These are phyloP conservation scores for Myocastor coypus DNA, from an alignment of 2,113 vertebrate genomes.

Conservation along the genomic window DNA sequence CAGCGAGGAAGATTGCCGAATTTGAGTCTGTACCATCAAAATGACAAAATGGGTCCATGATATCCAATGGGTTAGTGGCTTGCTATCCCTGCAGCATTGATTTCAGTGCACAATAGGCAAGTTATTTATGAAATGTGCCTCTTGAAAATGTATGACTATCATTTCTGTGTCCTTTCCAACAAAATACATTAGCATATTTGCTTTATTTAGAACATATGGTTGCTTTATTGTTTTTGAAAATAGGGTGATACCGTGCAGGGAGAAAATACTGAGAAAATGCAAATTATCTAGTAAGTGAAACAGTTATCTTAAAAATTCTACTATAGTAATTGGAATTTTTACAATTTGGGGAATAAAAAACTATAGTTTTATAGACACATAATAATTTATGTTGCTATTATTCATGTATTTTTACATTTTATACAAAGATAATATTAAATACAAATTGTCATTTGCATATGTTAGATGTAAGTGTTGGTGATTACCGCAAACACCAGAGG, in stretches of 20 bases:
- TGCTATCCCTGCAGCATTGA: slow-evolving; percentile 81
- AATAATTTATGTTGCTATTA: background rate
- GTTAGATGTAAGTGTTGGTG: background rate
- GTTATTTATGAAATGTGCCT: slow-evolving; percentile 85
- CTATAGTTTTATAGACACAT: background rate
- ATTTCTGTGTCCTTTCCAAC: slow-evolving; percentile 79
- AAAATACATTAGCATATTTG: slow-evolving; percentile 78
- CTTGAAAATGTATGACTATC: slow-evolving; percentile 79
- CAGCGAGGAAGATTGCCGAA: slow-evolving; percentile 81
- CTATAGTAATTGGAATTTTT: slow-evolving; percentile 21
- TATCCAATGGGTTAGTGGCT: slow-evolving; percentile 84
- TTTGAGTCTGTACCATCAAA: slow-evolving; percentile 83
- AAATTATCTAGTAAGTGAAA: background rate
- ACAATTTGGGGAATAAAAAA: slow-evolving; percentile 2
- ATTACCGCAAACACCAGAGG: background rate
- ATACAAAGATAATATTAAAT: background rate
- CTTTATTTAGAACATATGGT: slow-evolving; percentile 66
- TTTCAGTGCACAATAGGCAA: slow-evolving; percentile 81
- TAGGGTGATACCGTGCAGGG: slow-evolving; percentile 59
- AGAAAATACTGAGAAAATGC: slow-evolving; percentile 44
- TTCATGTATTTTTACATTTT: background rate
- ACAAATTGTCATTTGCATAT: background rate
- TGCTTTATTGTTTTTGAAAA: slow-evolving; percentile 75
- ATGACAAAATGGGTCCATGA: slow-evolving; percentile 78
- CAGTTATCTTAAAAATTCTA: background rate